These are phyloP conservation scores for Etia nguti DNA, from an alignment of 2,113 vertebrate species.

Conservation along the genomic window DNA sequence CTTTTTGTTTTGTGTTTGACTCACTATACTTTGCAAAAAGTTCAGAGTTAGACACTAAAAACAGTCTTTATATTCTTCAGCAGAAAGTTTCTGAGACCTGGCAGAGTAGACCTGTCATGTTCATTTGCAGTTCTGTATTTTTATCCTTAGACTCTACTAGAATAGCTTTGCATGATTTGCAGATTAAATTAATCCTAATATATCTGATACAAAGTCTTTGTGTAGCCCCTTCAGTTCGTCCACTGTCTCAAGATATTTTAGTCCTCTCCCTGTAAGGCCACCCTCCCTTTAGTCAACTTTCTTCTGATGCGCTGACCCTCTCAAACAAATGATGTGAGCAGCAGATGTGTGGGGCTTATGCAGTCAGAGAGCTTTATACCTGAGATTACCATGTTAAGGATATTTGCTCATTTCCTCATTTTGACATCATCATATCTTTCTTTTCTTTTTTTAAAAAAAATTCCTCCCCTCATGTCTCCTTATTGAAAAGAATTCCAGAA, in stretches of 20 bases:
- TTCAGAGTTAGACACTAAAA: background rate
- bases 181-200: background rate
- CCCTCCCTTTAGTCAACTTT: background rate
- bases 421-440: no score
- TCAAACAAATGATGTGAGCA: background rate
- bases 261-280: background rate
- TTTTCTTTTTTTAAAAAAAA: background rate
- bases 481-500: background rate
- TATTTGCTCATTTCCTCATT: no score
- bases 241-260: background rate
- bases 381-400: accelerated
- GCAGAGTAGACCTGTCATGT: background rate
- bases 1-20: background rate
- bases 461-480: accelerated
- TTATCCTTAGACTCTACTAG: background rate
- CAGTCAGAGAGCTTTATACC: background rate
- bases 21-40: background rate
- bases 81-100: accelerated
- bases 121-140: background rate
- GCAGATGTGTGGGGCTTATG: background rate
- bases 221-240: background rate
- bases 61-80: background rate
- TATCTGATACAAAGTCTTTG: background rate
- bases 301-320: accelerated
- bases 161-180: background rate